These are phyloP conservation scores for Austrolebias charrua DNA, from an alignment of 2,797 vertebrate genomes.

Conservation along the genomic window DNA sequence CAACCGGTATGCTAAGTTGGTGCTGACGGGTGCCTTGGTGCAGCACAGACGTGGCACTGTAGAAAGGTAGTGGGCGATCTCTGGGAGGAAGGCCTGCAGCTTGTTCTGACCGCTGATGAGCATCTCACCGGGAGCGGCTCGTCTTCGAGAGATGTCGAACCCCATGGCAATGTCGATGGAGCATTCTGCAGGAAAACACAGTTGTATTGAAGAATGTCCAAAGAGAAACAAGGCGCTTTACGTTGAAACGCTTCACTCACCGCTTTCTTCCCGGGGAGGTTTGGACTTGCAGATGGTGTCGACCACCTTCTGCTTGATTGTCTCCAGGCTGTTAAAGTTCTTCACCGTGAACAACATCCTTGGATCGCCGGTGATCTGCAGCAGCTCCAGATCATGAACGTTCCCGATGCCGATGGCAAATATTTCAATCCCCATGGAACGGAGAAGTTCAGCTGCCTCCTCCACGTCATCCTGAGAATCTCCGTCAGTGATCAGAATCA, in stretches of 20 bases:
- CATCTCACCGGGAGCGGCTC: slow-evolving; percentile 1
- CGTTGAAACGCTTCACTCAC: slow-evolving; percentile 42
- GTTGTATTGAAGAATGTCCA: neutral
- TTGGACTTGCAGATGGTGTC: slow-evolving; percentile 58
- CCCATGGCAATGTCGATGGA: slow-evolving; percentile 82
- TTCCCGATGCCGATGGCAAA: slow-evolving; percentile 81
- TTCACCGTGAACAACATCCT: slow-evolving; percentile 69
- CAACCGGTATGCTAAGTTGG: slow-evolving; percentile 76
- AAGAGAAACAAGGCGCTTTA: too few species aligned
- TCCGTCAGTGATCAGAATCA: slow-evolving; percentile 85
- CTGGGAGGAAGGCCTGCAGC: slow-evolving; percentile 76
- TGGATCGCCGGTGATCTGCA: slow-evolving; percentile 71
- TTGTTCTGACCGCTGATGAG: slow-evolving; percentile 70
- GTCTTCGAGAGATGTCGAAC: slow-evolving; percentile 79
- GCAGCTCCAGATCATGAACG: slow-evolving; percentile 68
- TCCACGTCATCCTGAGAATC: slow-evolving; percentile 71
- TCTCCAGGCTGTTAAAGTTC: slow-evolving; percentile 65
- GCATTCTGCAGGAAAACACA: slow-evolving; percentile 73
- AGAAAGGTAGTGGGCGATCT: slow-evolving; percentile 72
- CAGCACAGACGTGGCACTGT: slow-evolving; percentile 80
- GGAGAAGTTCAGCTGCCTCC: slow-evolving; percentile 64
- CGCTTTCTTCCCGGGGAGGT: fast-evolving
- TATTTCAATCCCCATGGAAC: slow-evolving; percentile 65
- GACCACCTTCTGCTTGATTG: slow-evolving; percentile 68
- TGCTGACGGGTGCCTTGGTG: slow-evolving; percentile 12